Evolutionary conservation across 2,113 vertebrate genomes (phyloP).

Genomic region (Hippopotamus amphibius): DNA sequence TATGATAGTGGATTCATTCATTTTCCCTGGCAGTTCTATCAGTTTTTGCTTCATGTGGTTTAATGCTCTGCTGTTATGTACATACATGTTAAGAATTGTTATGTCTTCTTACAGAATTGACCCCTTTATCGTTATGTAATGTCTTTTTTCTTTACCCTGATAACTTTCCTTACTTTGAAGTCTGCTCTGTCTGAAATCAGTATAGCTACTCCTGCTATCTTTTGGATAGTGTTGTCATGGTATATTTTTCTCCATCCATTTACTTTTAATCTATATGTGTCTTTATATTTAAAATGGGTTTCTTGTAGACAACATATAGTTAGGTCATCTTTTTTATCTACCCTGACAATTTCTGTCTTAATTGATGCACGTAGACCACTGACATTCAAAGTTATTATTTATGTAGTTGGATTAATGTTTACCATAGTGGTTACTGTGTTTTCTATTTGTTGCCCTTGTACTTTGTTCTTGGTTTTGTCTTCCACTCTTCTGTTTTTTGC

Average conservation of each 20-base stretch:
- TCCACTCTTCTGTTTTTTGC: not conserved
- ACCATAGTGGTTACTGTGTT: not conserved
- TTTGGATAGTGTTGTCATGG: not conserved
- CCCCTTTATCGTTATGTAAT: not conserved
- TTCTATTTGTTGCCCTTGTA: not conserved
- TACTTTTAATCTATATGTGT: not conserved
- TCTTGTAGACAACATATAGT: not conserved
- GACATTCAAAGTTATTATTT: not conserved
- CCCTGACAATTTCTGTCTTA: not conserved
- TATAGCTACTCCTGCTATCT: not conserved
- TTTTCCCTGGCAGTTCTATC: not conserved
- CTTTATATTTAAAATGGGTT: constrained; percentile 3
- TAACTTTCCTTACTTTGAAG: constrained; percentile 1
- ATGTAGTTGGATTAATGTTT: not conserved
- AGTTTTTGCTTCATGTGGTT: not conserved
- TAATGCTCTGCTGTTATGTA: not conserved
- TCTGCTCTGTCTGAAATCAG: not conserved
- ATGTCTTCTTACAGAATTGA: not conserved
- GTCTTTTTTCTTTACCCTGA: not conserved
- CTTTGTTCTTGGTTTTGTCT: not conserved
- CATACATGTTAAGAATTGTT: not conserved
- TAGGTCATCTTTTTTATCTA: not conserved
- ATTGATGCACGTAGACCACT: not conserved
- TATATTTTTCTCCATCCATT: not conserved
- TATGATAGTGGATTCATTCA: not conserved